These are phyloP conservation scores for Chaetophractus vellerosus DNA, from an alignment of 2,797 vertebrate species.

Conservation along the genomic window DNA sequence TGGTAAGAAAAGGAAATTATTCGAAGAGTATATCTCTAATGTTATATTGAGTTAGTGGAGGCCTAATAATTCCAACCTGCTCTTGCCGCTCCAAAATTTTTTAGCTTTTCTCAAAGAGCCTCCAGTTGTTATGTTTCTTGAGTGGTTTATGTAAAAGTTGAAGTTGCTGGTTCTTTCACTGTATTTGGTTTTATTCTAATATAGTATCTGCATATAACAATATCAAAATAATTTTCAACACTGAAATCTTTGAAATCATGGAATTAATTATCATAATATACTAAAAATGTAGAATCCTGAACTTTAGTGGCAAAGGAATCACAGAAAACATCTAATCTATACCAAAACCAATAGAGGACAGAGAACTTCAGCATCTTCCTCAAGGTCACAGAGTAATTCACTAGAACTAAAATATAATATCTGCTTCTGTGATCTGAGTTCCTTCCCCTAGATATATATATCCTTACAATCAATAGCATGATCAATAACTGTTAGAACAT, in stretches of 20 bases:
- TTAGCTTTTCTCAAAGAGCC: neutral
- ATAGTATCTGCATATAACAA: neutral
- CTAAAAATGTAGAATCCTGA: neutral
- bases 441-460: neutral
- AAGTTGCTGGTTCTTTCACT: neutral
- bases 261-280: neutral
- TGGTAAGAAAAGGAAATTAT: conserved; percentile 21
- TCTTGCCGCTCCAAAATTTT: neutral
- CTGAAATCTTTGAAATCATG: neutral
- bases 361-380: neutral
- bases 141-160: neutral
- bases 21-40: neutral
- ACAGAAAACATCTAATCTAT: neutral
- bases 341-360: neutral
- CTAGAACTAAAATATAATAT: neutral
- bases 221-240: neutral
- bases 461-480: neutral
- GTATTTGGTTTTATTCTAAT: neutral
- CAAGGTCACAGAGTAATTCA: neutral
- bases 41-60: neutral
- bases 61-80: neutral
- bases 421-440: neutral
- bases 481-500: neutral
- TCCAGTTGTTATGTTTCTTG: neutral
- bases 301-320: neutral